Evolutionary conservation across 2,797 vertebrate genomes (phyloP).

Genomic region (Eupleurogrammus muticus): DNA sequence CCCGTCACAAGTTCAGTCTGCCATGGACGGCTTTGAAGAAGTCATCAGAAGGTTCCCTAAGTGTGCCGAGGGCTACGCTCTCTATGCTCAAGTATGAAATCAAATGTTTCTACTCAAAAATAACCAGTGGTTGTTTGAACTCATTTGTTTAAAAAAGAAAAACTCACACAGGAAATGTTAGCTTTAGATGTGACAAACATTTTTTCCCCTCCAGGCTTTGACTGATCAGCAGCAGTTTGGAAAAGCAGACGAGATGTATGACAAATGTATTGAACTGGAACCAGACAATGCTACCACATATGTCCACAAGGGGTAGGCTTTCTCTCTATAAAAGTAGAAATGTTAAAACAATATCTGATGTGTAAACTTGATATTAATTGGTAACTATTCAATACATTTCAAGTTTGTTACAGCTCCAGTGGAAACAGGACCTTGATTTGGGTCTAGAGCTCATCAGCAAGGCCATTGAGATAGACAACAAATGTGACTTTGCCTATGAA

Average conservation of each 20-base stretch:
- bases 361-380: background rate
- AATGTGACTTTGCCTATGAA: constrained; percentile 99
- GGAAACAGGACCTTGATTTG: constrained; percentile 98
- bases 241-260: constrained; percentile 99
- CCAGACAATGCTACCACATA: constrained; percentile 99
- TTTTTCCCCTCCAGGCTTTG: constrained; percentile 88
- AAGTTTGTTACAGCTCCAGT: constrained; percentile 98
- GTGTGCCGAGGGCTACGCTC: constrained; percentile 97
- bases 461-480: constrained; percentile 99
- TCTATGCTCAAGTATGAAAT: constrained; percentile 93
- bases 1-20: constrained; percentile 92
- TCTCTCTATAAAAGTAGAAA: background rate
- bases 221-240: constrained; percentile 99
- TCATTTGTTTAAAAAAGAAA: background rate
- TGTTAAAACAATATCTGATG: background rate
- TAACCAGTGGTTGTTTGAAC: background rate
- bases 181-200: background rate
- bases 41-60: constrained; percentile 95
- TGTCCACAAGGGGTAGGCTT: constrained; percentile 96
- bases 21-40: constrained; percentile 97
- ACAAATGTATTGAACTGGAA: constrained; percentile 98
- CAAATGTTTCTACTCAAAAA: background rate
- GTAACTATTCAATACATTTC: constrained; percentile 38
- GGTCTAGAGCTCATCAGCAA: constrained; percentile 98
- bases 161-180: background rate